phyloP scores from a whole-genome alignment of 2,888 invertebrate species.

The Macrophya annulata region DNA sequence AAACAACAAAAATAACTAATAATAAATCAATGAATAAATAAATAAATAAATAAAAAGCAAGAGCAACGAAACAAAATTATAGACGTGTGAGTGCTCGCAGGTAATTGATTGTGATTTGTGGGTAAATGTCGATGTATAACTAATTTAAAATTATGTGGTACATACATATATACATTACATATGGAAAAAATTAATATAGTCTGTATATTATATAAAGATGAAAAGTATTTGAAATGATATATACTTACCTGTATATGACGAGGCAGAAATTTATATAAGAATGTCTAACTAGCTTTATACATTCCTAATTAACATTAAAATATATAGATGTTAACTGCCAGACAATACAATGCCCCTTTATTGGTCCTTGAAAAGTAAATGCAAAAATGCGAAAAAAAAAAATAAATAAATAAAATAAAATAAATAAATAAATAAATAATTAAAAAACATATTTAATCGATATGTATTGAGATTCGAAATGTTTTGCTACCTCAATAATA shows the following conservation, averaged over 20 bases:
- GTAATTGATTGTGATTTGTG: slow-evolving; percentile 39
- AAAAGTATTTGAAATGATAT: neutral
- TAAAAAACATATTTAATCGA: slow-evolving; percentile 46
- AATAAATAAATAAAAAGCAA: neutral
- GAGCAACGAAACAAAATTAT: slow-evolving; percentile 33
- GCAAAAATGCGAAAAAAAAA: neutral
- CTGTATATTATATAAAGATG: neutral
- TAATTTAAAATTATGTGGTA: slow-evolving; percentile 21
- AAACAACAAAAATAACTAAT: neutral
- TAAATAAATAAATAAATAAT: slow-evolving; percentile 37
- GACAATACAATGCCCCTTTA: slow-evolving; percentile 44
- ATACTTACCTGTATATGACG: neutral
- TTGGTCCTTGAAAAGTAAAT: slow-evolving; percentile 1
- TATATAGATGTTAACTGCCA: slow-evolving; percentile 37
- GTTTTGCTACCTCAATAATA: slow-evolving; percentile 41
- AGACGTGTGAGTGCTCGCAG: slow-evolving; percentile 10
- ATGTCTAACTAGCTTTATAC: slow-evolving; percentile 46
- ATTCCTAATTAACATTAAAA: slow-evolving; percentile 39
- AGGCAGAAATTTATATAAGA: slow-evolving; percentile 38
- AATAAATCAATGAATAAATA: neutral
- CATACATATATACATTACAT: neutral
- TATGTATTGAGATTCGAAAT: slow-evolving; percentile 24
- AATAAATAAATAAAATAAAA: slow-evolving; percentile 24
- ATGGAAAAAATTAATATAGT: neutral
- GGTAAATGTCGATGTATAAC: slow-evolving; percentile 34